These are phyloP conservation scores for Danio choprae DNA, from an alignment of 2,797 vertebrate species.

Conservation along the genomic window DNA sequence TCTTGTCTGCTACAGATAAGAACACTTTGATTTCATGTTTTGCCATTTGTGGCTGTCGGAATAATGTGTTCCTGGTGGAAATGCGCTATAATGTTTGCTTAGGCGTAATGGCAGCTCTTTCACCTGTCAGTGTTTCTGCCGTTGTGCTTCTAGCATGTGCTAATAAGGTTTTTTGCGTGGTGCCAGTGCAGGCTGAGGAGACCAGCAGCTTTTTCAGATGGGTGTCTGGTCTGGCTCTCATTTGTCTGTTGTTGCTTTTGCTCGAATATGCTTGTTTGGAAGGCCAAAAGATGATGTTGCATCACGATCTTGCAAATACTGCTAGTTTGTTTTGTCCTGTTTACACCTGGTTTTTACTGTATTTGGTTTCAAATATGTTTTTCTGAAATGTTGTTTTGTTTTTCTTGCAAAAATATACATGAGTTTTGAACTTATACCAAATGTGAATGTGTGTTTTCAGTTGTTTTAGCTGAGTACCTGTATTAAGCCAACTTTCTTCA, in stretches of 20 bases:
- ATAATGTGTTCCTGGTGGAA: slow-evolving; percentile 25
- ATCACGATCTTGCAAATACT: slow-evolving; percentile 11
- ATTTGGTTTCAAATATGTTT: neutral
- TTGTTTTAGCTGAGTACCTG: too few species aligned
- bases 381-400: neutral
- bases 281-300: neutral
- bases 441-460: too few species aligned
- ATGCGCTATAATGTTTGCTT: slow-evolving; percentile 40
- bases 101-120: slow-evolving; percentile 42
- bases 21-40: slow-evolving; percentile 33
- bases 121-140: slow-evolving; percentile 17
- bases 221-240: neutral
- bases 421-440: too few species aligned
- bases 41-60: slow-evolving; percentile 4
- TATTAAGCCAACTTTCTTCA: too few species aligned
- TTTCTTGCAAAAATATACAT: too few species aligned
- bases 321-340: neutral
- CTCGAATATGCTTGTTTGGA: neutral
- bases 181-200: neutral
- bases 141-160: slow-evolving; percentile 20
- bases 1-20: slow-evolving; percentile 21
- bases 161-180: slow-evolving; percentile 24
- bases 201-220: slow-evolving; percentile 18
- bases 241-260: neutral
- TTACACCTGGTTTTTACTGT: too few species aligned